These are phyloP conservation scores for Palloptera scutellata DNA, from an alignment of 2,888 invertebrate species.

Conservation along the genomic window DNA sequence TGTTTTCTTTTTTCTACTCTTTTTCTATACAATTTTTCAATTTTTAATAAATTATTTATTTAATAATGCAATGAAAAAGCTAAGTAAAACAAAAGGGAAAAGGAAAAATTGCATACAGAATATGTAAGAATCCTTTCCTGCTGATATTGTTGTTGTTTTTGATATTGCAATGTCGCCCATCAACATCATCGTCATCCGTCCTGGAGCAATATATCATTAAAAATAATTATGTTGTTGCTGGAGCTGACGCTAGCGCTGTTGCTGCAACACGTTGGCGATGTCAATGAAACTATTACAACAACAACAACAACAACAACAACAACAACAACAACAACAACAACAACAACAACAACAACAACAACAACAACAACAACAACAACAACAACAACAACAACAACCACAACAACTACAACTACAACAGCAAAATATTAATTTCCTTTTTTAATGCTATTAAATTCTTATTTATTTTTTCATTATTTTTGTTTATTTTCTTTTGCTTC, in stretches of 20 bases:
- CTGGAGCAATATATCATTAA: slow-evolving; percentile 24
- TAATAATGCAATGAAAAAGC: slow-evolving; percentile 11
- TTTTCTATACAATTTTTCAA: background rate
- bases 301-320: background rate
- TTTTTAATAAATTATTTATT: slow-evolving; percentile 23
- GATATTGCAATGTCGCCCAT: background rate
- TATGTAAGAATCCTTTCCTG: background rate
- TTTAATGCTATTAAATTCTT: slow-evolving; percentile 1
- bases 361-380: background rate
- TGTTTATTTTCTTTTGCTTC: background rate
- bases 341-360: background rate
- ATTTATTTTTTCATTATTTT: background rate
- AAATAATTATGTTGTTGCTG: slow-evolving; percentile 21
- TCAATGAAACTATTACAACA: slow-evolving; percentile 8
- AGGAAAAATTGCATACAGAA: background rate
- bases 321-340: background rate
- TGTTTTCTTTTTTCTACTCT: slow-evolving; percentile 9
- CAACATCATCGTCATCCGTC: too few species aligned
- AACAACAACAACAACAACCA: background rate
- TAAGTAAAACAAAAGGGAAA: slow-evolving; percentile 1
- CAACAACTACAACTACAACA: background rate
- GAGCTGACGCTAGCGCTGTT: slow-evolving; percentile 15
- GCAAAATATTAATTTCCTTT: background rate
- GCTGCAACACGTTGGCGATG: slow-evolving; percentile 18
- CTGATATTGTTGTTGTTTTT: background rate